Evolutionary conservation across 2,113 vertebrate species (phyloP).

Genomic region (Lasiurus cinereus): DNA sequence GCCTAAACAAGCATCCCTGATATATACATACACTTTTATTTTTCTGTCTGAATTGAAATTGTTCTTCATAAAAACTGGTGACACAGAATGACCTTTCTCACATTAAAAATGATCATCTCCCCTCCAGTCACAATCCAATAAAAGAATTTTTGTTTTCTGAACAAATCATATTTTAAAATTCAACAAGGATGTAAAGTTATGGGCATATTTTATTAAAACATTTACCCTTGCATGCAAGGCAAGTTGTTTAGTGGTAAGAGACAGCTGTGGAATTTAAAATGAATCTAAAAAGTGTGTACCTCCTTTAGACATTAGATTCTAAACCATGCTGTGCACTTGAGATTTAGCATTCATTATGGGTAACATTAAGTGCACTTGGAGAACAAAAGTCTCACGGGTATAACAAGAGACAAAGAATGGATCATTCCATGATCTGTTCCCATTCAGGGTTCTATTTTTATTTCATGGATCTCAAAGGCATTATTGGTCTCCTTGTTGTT

Average conservation of each 20-base stretch:
- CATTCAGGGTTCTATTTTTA: slow-evolving; percentile 65
- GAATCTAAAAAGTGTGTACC: slow-evolving; percentile 71
- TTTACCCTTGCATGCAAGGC: slow-evolving; percentile 73
- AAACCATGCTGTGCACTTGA: slow-evolving; percentile 77
- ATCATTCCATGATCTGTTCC: slow-evolving; percentile 66
- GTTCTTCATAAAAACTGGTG: slow-evolving; percentile 65
- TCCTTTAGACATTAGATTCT: slow-evolving; percentile 79
- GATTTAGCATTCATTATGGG: slow-evolving; percentile 74
- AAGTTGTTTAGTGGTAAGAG: slow-evolving; percentile 73
- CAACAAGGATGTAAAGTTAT: slow-evolving; percentile 61
- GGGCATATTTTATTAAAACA: slow-evolving; percentile 74
- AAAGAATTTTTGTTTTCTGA: slow-evolving; percentile 74
- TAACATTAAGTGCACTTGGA: slow-evolving; percentile 70
- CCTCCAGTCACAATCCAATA: slow-evolving; percentile 56
- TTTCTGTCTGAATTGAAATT: slow-evolving; percentile 70
- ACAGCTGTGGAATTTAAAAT: slow-evolving; percentile 73
- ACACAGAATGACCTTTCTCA: slow-evolving; percentile 64
- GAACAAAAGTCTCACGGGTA: slow-evolving; percentile 60
- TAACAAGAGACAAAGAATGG: slow-evolving; percentile 63
- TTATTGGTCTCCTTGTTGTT: slow-evolving; percentile 38
- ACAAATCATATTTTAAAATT: slow-evolving; percentile 76
- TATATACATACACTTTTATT: slow-evolving; percentile 49
- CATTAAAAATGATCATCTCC: slow-evolving; percentile 64
- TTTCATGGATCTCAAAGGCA: slow-evolving; percentile 63
- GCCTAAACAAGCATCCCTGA: slow-evolving; percentile 27